Percentiles rank a stretch among this genome's conserved stretches.
Evolutionary conservation across 2,888 invertebrate species (phyloP).

Genomic region (Amphipyra tragopoginis): DNA sequence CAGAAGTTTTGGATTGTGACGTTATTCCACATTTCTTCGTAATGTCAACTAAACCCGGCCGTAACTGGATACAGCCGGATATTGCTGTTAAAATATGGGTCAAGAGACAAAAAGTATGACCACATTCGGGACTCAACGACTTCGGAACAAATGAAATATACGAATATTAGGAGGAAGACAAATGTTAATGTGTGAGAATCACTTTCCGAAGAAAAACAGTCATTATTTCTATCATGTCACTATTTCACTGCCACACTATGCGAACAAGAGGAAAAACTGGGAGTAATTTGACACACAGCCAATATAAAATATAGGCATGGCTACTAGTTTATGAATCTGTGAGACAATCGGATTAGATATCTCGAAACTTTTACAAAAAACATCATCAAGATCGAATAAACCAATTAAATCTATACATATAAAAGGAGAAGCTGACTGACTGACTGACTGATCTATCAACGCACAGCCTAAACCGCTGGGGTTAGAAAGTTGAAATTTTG

Average conservation of each 20-base stretch:
- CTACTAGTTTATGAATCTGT: too few relatives aligned
- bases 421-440: too few relatives aligned
- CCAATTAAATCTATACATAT: too few relatives aligned
- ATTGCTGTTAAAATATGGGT: constrained; percentile 54
- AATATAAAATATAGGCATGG: too few relatives aligned
- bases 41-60: constrained; percentile 13
- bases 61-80: constrained; percentile 52
- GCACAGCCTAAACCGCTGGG: too few relatives aligned
- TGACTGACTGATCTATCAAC: too few relatives aligned
- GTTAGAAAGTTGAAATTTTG: too few relatives aligned
- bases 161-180: constrained; percentile 8
- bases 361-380: too few relatives aligned
- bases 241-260: constrained; percentile 2
- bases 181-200: constrained; percentile 17
- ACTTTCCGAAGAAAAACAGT: constrained; percentile 21
- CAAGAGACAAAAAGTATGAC: constrained; percentile 28
- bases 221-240: constrained; percentile 1
- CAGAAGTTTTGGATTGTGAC: not conserved
- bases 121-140: constrained; percentile 1
- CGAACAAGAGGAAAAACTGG: not conserved
- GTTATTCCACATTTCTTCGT: constrained; percentile 1
- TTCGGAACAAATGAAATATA: constrained; percentile 1
- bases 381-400: too few relatives aligned
- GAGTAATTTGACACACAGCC: not conserved
- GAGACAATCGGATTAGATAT: too few relatives aligned